phyloP scores from a whole-genome alignment of 35 echinoderm and acorn worm species.

The Lytechinus variegatus region DNA sequence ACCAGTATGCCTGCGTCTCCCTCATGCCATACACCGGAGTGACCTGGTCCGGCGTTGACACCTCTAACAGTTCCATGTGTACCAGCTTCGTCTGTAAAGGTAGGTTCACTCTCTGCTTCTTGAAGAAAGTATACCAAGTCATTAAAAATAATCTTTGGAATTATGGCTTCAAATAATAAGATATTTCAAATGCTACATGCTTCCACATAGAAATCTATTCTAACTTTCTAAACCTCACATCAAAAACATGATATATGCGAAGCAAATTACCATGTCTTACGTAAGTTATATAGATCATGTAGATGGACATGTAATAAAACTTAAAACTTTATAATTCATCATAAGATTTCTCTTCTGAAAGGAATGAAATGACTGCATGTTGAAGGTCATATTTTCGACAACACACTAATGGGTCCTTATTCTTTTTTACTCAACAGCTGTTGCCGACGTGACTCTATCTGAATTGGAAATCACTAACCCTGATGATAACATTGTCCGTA shows the following conservation, averaged over 20 bases:
- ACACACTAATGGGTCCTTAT: neutral
- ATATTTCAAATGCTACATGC: no score
- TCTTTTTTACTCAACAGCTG: constrained; percentile 23
- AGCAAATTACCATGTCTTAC: no score
- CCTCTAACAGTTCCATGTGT: constrained; percentile 52
- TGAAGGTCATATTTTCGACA: neutral
- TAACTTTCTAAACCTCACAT: no score
- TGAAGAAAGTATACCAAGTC: neutral
- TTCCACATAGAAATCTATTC: no score
- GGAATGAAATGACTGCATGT: neutral
- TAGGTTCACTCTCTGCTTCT: neutral
- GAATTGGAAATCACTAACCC: constrained; percentile 56
- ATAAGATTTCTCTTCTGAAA: neutral
- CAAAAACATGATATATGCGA: no score
- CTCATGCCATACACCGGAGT: constrained; percentile 46
- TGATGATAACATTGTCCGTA: constrained; percentile 60
- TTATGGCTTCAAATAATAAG: neutral
- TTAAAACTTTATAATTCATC: neutral
- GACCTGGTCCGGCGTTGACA: constrained; percentile 55
- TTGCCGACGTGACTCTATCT: constrained; percentile 50
- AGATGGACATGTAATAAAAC: neutral
- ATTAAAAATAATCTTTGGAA: neutral
- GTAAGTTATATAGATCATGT: no score
- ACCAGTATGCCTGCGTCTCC: constrained; percentile 52
- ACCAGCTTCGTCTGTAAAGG: constrained; percentile 50